These are phyloP conservation scores for Laticauda colubrina DNA, from an alignment of 2,113 vertebrate species.

Conservation along the genomic window DNA sequence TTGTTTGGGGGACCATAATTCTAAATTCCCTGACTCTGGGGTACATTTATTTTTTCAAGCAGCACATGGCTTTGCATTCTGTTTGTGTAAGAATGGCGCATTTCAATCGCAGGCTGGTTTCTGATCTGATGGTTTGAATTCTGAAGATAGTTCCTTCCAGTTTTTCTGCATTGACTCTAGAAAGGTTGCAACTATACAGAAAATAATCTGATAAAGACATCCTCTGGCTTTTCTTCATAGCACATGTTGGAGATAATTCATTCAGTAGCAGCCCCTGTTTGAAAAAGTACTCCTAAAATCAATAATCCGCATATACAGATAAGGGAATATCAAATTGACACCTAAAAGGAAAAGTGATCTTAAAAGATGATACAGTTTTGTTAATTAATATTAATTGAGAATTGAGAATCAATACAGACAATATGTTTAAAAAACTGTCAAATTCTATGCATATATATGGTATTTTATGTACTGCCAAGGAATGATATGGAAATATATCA, in stretches of 20 bases:
- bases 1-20: not conserved
- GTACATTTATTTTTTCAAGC: not conserved
- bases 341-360: too few species aligned
- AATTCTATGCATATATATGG: too few species aligned
- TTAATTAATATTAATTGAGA: too few species aligned
- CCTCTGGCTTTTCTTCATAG: not conserved
- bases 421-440: too few species aligned
- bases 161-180: not conserved
- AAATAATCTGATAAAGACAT: not conserved
- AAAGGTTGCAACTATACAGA: not conserved
- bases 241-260: not conserved
- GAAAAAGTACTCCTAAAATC: not conserved
- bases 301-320: too few species aligned
- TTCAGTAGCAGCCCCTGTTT: not conserved
- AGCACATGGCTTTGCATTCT: not conserved
- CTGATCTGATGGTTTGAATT: not conserved
- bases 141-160: not conserved
- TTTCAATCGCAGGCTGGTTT: not conserved
- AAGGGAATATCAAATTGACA: too few species aligned
- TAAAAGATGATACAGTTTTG: too few species aligned
- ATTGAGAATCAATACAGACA: too few species aligned
- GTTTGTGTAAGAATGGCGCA: not conserved
- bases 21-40: not conserved
- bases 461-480: too few species aligned
- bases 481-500: too few species aligned